A percentile compares a stretch with the other conserved stretches of the same genome.
Conservation (phyloP, 2,797 vertebrate genomes). For the Loriculus beryllinus region DNA sequence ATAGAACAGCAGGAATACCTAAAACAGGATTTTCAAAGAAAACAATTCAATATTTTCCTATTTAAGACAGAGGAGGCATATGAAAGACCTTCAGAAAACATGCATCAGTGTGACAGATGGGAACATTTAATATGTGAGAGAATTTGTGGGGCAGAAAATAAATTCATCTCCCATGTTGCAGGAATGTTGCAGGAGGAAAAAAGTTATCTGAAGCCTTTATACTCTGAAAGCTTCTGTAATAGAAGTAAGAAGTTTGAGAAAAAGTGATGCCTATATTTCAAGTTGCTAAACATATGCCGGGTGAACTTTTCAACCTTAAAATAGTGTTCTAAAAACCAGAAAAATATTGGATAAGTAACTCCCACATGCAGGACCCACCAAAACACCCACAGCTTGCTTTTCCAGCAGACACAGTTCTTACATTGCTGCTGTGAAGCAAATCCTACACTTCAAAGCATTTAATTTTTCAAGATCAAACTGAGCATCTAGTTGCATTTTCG, state of each 20-base stretch:
- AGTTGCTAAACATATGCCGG: neutral
- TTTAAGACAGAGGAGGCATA: neutral
- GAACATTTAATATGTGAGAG: slow-evolving; percentile 16
- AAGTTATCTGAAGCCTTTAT: neutral
- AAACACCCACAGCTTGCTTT: slow-evolving; percentile 14
- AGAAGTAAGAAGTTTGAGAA: slow-evolving; percentile 11
- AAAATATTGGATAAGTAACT: neutral
- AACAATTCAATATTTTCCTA: slow-evolving; percentile 31
- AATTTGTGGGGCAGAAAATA: slow-evolving; percentile 28
- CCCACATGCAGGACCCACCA: neutral
- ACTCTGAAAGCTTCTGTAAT: neutral
- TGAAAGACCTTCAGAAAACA: slow-evolving; percentile 22
- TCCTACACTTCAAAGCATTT: too few species aligned
- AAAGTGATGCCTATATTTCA: neutral
- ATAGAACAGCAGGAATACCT: slow-evolving; percentile 11
- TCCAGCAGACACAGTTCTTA: neutral
- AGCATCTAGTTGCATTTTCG: too few species aligned
- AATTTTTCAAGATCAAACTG: too few species aligned
- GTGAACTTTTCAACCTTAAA: slow-evolving; percentile 43
- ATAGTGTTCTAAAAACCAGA: neutral
- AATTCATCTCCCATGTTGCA: neutral
- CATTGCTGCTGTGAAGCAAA: too few species aligned
- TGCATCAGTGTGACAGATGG: slow-evolving; percentile 19
- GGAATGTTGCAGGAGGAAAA: neutral
- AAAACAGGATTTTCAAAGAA: slow-evolving; percentile 28